phyloP scores from a whole-genome alignment of 2,797 vertebrate genomes.

The Cirrhinus molitorella region DNA sequence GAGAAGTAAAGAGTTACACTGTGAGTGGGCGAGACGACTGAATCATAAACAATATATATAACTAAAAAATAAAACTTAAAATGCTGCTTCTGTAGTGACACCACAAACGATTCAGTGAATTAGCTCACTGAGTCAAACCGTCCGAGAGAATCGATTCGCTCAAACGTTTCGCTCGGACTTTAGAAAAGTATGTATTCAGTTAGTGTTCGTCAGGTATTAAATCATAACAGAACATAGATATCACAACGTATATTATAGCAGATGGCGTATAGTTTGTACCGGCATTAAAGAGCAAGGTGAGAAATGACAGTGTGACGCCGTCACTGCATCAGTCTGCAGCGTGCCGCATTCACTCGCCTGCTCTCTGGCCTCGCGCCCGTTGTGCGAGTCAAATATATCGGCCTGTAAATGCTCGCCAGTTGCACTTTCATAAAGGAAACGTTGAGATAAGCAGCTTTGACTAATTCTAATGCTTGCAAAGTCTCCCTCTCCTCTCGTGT shows the following conservation, averaged over 20 bases:
- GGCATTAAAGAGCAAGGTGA: not conserved
- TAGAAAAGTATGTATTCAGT: not conserved
- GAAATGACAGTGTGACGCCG: not conserved
- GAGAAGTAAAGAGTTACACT: rapidly evolving
- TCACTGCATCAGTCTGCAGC: conserved; percentile 13
- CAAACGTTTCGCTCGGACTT: not conserved
- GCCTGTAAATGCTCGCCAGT: conserved; percentile 44
- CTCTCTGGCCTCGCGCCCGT: conserved; percentile 7
- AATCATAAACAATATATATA: not conserved
- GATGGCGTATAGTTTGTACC: not conserved
- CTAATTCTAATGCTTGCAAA: conserved; percentile 61
- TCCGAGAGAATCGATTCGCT: conserved; percentile 9
- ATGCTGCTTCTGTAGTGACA: not conserved
- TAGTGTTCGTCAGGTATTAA: not conserved
- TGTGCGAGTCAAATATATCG: conserved; percentile 13
- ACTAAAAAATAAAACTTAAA: not conserved
- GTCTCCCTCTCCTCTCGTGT: conserved; percentile 44
- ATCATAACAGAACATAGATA: not conserved
- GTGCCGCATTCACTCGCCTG: conserved; percentile 39
- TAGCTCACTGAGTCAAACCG: not conserved
- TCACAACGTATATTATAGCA: not conserved
- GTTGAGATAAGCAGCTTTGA: conserved; percentile 64
- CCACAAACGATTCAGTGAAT: not conserved
- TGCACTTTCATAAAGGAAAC: conserved; percentile 47
- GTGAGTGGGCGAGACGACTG: too few relatives aligned